Base-by-base conservation (phyloP, 1,140 invertebrate species). In the Helicoverpa armigera region DNA sequence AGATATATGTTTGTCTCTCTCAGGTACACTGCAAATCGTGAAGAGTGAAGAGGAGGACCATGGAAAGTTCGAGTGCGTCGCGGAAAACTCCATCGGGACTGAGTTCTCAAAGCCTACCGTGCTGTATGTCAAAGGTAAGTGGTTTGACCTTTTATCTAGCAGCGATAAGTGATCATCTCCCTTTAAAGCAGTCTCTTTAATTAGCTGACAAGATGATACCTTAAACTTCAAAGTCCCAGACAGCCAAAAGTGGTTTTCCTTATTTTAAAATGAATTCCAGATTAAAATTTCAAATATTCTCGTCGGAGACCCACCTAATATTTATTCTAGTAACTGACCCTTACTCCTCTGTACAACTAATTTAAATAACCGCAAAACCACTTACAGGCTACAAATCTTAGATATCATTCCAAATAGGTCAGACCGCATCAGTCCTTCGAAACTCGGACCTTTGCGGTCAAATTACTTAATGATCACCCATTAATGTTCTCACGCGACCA, bases 11-110 rank as follows among this genome's bases (percentile, higher is more conserved):
- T 43, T 83, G 79, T 86, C 89, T 69, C 85, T 96, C 95, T 43
- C 95, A 99, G 98, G 98, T 83, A 97, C 98, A n/a, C 95, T 99
- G 77, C 98, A 99, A 95, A 99, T 99, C 85, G 97, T 97, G 80
- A 97, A 97, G 88, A 98, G 98, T 83, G 97, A 98, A 86, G 98
- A 99, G 90, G 97, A 97, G 86, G 98, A 99, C 94, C 97, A 98
- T 88, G 98, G 98, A 56, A 98, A 98, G 89, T 99, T 98, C 92
- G 98, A 99, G 90, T 99, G 98, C 92, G 98, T 99, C 11, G 98
- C 98, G 0, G 98, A 98, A 89, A 99, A 99, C 90, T 95, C 96
- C 2, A 96, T 98, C 74, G 99, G 99, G 50, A 98, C 98, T 0
- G 98, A 98, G 90, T 98, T 99, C 93, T 99, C 98, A 0, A 98